Conservation (phyloP, 2,888 invertebrate species). For the Drosophila buzzatii region DNA sequence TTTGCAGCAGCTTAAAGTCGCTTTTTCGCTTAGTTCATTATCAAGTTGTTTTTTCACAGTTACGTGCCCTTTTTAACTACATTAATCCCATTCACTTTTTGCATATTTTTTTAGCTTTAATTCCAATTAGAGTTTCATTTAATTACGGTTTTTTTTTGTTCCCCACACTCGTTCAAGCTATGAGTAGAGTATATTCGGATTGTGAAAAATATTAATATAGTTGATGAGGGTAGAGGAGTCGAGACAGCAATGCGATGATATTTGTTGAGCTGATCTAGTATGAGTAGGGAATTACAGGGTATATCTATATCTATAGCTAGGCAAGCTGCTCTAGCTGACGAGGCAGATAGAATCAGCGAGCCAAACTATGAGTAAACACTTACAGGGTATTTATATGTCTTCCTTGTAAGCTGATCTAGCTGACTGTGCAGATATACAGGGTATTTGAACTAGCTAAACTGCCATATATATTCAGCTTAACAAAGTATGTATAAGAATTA, state of each 20-base stretch:
- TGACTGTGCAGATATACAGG: no score
- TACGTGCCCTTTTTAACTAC: neutral
- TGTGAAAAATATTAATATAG: neutral
- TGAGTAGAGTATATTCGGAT: neutral
- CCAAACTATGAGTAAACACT: no score
- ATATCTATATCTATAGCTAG: neutral
- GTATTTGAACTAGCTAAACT: no score
- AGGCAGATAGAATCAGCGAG: no score
- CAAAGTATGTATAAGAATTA: no score
- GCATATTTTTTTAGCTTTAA: conserved; percentile 1
- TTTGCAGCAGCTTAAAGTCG: neutral
- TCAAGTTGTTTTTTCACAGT: neutral
- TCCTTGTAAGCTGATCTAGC: no score
- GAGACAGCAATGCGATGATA: no score
- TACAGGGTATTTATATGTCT: no score
- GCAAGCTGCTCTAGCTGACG: no score
- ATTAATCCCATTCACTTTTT: neutral
- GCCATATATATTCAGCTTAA: no score
- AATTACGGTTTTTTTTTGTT: neutral
- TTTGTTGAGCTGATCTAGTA: no score
- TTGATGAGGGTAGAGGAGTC: neutral
- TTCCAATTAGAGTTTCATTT: conserved; percentile 10
- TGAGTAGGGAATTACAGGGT: neutral
- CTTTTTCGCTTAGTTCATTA: neutral
- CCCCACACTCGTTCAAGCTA: neutral